Base-by-base conservation (phyloP, 2,113 vertebrate species). In the Galemys pyrenaicus region DNA sequence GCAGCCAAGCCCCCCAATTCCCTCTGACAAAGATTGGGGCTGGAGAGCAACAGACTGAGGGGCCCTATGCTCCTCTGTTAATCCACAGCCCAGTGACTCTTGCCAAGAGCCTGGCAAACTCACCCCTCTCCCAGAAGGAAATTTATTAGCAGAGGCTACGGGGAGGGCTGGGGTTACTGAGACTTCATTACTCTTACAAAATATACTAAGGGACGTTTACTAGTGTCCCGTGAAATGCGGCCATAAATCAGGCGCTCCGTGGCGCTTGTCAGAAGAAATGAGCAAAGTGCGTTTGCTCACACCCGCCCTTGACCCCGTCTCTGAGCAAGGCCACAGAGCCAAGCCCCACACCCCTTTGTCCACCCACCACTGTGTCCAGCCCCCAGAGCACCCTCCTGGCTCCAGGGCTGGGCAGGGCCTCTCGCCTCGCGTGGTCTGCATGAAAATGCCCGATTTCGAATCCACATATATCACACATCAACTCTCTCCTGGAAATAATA, bases 171-270 rank as follows among this genome's bases (percentile, higher is more conserved):
- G 79, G 91, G 97, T 96, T 96, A 78, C 96, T 1, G 39, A 79
- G 96, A 92, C 95, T 95, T 96, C 89, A 94, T 96, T 96, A 97
- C 95, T 97, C 96, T 96, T 96, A 85, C 90, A 96, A 95, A 96
- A 97, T 94, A 97, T 94, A 95, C 96, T 94, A 65, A 75, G 92
- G 93, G 96, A 97, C 95, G 49, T 91, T 97, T 96, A 97, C 96
- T 94, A 97, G 94, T 95, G 96, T 96, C 96, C 96, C 68, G 30
- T 94, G 95, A 92, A 97, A 95, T 93, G 78, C 17, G 94, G 81
- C 94, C 82, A 94, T 97, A 96, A 97, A 95, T 97, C 96, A 97
- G 90, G 83, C 58, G 78, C 85, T 96, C 94, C 26, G 5, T 28
- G 5, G 94, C 16, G 0, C 86, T 70, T 95, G 96, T 95, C 96